phyloP scores from a whole-genome alignment of 1,140 invertebrate genomes.

The Platorchestia sp. region DNA sequence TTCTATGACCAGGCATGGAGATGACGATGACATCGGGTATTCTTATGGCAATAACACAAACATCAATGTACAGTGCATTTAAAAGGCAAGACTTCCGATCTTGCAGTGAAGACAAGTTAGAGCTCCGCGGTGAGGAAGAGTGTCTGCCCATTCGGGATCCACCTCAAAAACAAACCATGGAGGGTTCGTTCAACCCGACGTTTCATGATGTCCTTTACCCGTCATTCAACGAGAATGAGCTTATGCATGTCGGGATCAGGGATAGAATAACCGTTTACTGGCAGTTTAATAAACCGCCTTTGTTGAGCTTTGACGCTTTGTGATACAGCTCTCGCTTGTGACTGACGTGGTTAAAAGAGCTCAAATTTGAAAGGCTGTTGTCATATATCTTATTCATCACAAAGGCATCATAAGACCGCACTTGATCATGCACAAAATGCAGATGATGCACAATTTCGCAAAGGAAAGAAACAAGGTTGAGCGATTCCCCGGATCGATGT shows the following conservation, averaged over 20 bases:
- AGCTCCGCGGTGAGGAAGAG: neutral
- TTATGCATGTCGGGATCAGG: neutral
- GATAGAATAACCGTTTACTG: neutral
- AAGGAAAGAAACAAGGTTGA: neutral
- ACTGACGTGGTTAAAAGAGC: neutral
- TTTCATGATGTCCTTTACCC: neutral
- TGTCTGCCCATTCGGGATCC: neutral
- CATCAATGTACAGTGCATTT: neutral
- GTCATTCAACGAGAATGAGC: neutral
- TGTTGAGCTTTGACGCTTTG: neutral
- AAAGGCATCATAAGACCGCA: neutral
- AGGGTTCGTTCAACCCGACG: neutral
- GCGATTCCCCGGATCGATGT: neutral
- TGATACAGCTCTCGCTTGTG: neutral
- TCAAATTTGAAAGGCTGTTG: neutral
- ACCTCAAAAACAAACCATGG: neutral
- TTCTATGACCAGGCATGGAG: no score
- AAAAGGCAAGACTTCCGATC: neutral
- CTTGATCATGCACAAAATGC: neutral
- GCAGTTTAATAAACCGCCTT: neutral
- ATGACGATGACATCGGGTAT: no score
- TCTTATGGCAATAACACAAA: neutral
- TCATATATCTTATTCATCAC: neutral
- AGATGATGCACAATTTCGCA: neutral
- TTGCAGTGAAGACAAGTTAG: neutral